These are phyloP conservation scores for Apamea monoglypha DNA, from an alignment of 2,888 invertebrate genomes.

Conservation along the genomic window DNA sequence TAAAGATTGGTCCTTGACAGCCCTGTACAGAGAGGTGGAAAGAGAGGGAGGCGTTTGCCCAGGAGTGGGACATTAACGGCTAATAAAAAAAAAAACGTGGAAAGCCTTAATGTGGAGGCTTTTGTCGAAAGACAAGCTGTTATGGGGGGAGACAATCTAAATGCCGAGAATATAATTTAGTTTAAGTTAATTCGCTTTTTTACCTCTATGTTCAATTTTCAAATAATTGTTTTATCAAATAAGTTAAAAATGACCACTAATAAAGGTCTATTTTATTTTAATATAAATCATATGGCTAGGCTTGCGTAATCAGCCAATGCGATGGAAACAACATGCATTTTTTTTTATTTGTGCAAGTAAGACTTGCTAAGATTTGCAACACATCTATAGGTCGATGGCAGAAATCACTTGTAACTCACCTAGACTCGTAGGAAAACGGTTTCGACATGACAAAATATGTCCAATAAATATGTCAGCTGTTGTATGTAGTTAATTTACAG, in stretches of 20 bases:
- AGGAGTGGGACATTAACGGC: too few relatives aligned
- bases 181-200: too few relatives aligned
- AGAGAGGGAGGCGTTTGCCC: too few relatives aligned
- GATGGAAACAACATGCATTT: neutral
- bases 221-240: neutral
- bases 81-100: too few relatives aligned
- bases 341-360: neutral
- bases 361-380: neutral
- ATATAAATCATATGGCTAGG: neutral
- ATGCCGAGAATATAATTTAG: neutral
- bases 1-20: too few relatives aligned
- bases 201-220: neutral
- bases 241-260: neutral
- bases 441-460: neutral
- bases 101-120: neutral
- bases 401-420: neutral
- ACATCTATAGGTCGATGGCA: neutral
- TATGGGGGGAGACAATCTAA: neutral
- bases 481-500: constrained; percentile 31
- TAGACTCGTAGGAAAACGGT: neutral
- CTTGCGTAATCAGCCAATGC: neutral
- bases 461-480: constrained; percentile 24
- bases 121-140: neutral
- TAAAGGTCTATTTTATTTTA: neutral
- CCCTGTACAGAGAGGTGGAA: too few relatives aligned